These are phyloP conservation scores for Cryptops parisi DNA, from an alignment of 2,888 invertebrate species.

Conservation along the genomic window DNA sequence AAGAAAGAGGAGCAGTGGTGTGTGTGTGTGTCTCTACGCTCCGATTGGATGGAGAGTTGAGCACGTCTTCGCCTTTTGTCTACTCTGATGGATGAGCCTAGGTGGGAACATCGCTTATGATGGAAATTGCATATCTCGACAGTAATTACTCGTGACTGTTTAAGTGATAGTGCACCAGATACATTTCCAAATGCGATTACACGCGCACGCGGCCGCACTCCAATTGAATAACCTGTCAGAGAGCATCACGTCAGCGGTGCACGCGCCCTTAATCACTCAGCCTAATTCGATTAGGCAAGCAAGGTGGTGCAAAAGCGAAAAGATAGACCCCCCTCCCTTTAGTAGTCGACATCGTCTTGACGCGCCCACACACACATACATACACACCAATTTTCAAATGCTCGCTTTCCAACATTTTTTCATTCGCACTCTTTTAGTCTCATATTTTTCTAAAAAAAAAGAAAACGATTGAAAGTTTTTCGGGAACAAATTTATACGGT, in stretches of 20 bases:
- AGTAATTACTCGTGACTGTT: conserved; percentile 14
- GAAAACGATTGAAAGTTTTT: no score
- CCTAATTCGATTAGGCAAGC: conserved; percentile 13
- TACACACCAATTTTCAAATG: no score
- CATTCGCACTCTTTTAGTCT: no score
- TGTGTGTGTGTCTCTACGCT: no score
- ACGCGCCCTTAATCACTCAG: conserved; percentile 13
- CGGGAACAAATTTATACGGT: no score
- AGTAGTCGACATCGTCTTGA: no score
- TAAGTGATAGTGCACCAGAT: conserved; percentile 15
- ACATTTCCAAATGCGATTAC: conserved; percentile 15
- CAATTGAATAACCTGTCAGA: conserved; percentile 15
- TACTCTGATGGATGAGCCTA: background rate
- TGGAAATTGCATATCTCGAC: conserved; percentile 8
- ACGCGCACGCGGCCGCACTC: conserved; percentile 10
- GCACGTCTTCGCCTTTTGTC: background rate
- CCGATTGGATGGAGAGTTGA: no score
- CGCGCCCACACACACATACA: no score
- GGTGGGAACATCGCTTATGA: conserved; percentile 7
- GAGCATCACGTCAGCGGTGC: conserved; percentile 11
- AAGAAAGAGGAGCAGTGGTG: no score
- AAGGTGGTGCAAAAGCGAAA: conserved; percentile 11
- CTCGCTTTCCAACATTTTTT: no score
- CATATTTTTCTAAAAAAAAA: no score
- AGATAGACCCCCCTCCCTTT: no score